Percentiles rank a stretch among this genome's conserved stretches.
These are phyloP conservation scores for Octopus bimaculoides DNA, from an alignment of 1,140 invertebrate species.

Conservation along the genomic window DNA sequence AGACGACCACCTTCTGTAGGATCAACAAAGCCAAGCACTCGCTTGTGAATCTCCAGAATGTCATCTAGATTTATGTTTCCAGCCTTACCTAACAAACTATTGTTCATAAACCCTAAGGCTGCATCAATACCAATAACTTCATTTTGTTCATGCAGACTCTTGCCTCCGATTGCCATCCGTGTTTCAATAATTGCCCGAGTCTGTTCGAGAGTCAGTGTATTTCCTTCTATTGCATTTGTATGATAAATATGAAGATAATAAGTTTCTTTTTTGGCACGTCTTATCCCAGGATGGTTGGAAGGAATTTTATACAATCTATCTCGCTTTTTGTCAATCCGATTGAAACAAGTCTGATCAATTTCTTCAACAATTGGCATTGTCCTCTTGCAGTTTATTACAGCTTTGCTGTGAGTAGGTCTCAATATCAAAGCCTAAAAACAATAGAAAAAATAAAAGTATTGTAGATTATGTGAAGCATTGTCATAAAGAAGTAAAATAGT, in stretches of 20 bases:
- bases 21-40: constrained; percentile 89
- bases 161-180: constrained; percentile 85
- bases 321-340: constrained; percentile 82
- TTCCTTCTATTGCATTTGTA: constrained; percentile 95
- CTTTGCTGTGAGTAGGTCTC: constrained; percentile 77
- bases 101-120: constrained; percentile 93
- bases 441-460: not conserved
- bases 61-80: constrained; percentile 76
- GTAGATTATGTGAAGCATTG: no score
- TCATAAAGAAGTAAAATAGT: no score
- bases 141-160: constrained; percentile 94
- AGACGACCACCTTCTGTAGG: constrained; percentile 60
- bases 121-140: constrained; percentile 78
- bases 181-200: constrained; percentile 92
- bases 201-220: constrained; percentile 92
- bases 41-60: constrained; percentile 87
- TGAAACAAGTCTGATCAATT: constrained; percentile 76
- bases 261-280: constrained; percentile 86
- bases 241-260: constrained; percentile 97
- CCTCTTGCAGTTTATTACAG: constrained; percentile 70
- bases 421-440: constrained; percentile 62
- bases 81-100: constrained; percentile 70
- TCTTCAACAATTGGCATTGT: constrained; percentile 87
- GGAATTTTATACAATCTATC: constrained; percentile 78
- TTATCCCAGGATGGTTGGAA: constrained; percentile 73